These are phyloP conservation scores for Dryas iulia DNA, from an alignment of 1,140 invertebrate genomes.

Conservation along the genomic window DNA sequence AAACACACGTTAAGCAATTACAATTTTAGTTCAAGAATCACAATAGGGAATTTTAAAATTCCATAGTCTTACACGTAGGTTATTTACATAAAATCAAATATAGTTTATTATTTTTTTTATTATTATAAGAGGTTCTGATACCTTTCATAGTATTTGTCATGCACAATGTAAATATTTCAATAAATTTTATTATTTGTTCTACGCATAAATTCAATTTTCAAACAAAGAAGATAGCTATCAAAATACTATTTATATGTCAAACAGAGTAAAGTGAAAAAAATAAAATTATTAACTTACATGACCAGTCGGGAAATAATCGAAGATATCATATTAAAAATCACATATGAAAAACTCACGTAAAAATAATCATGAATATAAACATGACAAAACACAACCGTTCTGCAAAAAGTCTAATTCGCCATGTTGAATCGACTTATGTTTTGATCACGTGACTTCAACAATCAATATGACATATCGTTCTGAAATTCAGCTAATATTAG, in stretches of 20 bases:
- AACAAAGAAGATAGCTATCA: conserved; percentile 36
- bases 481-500: conserved; percentile 27
- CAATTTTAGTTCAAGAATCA: too few relatives aligned
- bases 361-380: conserved; percentile 71
- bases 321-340: conserved; percentile 85
- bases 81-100: too few relatives aligned
- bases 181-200: background rate
- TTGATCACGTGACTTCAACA: conserved; percentile 76
- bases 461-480: conserved; percentile 66
- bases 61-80: too few relatives aligned
- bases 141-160: background rate
- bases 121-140: too few relatives aligned
- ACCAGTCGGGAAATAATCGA: conserved; percentile 86
- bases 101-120: too few relatives aligned
- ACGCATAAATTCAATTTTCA: conserved; percentile 15
- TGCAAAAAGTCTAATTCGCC: conserved; percentile 60
- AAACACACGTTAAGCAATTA: too few relatives aligned
- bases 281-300: conserved; percentile 83
- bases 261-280: background rate
- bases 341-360: conserved; percentile 61
- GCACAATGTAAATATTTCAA: background rate
- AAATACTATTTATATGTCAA: conserved; percentile 16
- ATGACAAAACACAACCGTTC: conserved; percentile 75
- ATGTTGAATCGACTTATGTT: conserved; percentile 74
- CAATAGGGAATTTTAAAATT: too few relatives aligned